Conservation (phyloP, 1,140 invertebrate genomes). For the Dufourea novaeangliae region DNA sequence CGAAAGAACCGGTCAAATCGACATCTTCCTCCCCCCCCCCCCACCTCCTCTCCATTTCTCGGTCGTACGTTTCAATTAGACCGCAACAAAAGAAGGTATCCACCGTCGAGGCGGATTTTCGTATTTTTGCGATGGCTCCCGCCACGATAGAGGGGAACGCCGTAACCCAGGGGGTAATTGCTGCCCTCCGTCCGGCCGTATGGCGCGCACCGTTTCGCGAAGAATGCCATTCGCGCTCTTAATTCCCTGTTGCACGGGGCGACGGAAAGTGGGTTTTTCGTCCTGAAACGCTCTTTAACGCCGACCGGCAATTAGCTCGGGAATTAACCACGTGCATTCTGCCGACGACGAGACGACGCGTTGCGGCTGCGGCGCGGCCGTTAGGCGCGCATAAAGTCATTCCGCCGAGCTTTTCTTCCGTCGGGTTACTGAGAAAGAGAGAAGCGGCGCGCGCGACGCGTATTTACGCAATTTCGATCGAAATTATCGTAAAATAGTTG, state of each 20-base stretch:
- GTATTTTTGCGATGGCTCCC: slow-evolving; percentile 43
- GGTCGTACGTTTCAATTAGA: slow-evolving; percentile 42
- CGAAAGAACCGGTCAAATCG: slow-evolving; percentile 10
- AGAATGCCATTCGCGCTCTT: slow-evolving; percentile 61
- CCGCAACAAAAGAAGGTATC: slow-evolving; percentile 6
- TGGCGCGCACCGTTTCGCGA: slow-evolving; percentile 25
- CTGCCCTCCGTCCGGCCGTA: slow-evolving; percentile 36
- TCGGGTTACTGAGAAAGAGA: background rate
- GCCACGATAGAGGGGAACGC: no score
- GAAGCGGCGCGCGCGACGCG: background rate
- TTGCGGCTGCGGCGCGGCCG: background rate
- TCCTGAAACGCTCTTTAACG: slow-evolving; percentile 58
- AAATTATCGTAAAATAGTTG: background rate
- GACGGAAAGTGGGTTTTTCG: slow-evolving; percentile 56
- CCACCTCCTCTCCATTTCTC: no score
- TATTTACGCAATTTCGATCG: background rate
- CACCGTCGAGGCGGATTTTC: slow-evolving; percentile 29
- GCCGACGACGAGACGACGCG: background rate
- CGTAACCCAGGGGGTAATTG: slow-evolving; percentile 18
- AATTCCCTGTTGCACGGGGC: slow-evolving; percentile 43
- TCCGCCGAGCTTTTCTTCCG: background rate
- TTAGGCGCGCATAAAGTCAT: slow-evolving; percentile 37
- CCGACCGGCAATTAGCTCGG: slow-evolving; percentile 59
- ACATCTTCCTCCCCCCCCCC: no score
- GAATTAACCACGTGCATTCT: slow-evolving; percentile 60